These are phyloP conservation scores for Mus spicilegus DNA, from an alignment of 2,113 vertebrate species.

Conservation along the genomic window DNA sequence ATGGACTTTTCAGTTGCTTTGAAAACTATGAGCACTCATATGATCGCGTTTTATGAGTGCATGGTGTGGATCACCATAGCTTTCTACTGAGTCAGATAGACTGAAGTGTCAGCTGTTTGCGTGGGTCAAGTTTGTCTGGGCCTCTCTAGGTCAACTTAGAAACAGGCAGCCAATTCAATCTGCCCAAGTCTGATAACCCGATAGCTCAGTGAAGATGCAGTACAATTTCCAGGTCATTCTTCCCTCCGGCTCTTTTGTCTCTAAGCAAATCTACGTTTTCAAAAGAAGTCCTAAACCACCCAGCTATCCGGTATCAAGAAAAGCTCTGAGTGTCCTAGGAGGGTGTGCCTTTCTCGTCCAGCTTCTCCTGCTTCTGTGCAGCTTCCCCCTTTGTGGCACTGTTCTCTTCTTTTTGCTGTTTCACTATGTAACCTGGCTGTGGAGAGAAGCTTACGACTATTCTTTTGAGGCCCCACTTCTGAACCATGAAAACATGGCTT, in stretches of 20 bases:
- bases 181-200: not conserved
- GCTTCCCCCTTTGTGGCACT: not conserved
- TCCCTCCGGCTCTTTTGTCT: not conserved
- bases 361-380: too few species aligned
- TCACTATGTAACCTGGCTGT: not conserved
- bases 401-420: not conserved
- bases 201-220: not conserved
- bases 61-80: not conserved
- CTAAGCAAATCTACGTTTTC: not conserved
- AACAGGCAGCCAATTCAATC: not conserved
- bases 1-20: not conserved
- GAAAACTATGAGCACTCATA: not conserved
- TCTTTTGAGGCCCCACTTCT: slow-evolving; percentile 71
- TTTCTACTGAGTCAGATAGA: not conserved
- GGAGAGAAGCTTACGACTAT: not conserved
- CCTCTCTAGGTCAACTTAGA: not conserved
- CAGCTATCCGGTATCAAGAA: not conserved
- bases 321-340: not conserved
- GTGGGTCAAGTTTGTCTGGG: not conserved
- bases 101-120: not conserved
- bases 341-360: not conserved
- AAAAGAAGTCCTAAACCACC: not conserved
- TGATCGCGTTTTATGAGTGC: not conserved
- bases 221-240: not conserved
- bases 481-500: slow-evolving; percentile 79